Percentiles rank a stretch among this genome's conserved stretches.
Evolutionary conservation across 2,888 invertebrate genomes (phyloP).

Genomic region (Trissolcus brochymenae): DNA sequence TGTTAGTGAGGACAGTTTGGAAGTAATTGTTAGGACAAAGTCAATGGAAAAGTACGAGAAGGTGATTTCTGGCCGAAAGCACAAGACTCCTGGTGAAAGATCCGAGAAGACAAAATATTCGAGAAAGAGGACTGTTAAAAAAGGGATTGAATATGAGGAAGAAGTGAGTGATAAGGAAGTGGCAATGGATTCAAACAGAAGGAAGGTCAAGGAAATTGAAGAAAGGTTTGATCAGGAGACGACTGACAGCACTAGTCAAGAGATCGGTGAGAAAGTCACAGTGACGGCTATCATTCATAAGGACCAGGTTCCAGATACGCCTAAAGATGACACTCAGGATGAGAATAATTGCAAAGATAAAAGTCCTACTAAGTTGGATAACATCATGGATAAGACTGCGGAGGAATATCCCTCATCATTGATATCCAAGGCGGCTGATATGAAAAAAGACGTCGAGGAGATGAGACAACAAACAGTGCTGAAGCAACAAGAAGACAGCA

Average conservation of each 20-base stretch:
- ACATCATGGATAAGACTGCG: constrained; percentile 66
- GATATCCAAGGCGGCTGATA: constrained; percentile 66
- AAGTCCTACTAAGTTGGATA: constrained; percentile 60
- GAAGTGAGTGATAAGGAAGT: constrained; percentile 16
- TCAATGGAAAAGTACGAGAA: constrained; percentile 70
- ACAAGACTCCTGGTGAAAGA: constrained; percentile 65
- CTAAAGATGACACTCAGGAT: constrained; percentile 66
- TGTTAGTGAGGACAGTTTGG: constrained; percentile 73
- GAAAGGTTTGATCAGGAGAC: constrained; percentile 60
- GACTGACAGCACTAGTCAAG: constrained; percentile 73
- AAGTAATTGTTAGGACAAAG: constrained; percentile 70
- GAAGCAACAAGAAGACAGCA: constrained; percentile 45
- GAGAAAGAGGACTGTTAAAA: background rate
- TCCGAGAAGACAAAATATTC: constrained; percentile 57
- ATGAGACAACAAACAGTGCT: constrained; percentile 61
- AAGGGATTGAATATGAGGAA: constrained; percentile 58
- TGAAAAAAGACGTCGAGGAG: constrained; percentile 69
- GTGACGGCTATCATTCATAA: constrained; percentile 73
- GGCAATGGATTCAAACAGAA: constrained; percentile 30
- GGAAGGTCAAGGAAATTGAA: constrained; percentile 43
- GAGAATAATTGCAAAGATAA: constrained; percentile 52
- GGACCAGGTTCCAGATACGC: constrained; percentile 68
- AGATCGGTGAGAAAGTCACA: constrained; percentile 70
- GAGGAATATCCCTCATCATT: constrained; percentile 61
- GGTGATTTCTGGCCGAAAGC: constrained; percentile 66